Evolutionary conservation across 2,888 invertebrate species (phyloP).

Genomic region (Selenia dentaria): DNA sequence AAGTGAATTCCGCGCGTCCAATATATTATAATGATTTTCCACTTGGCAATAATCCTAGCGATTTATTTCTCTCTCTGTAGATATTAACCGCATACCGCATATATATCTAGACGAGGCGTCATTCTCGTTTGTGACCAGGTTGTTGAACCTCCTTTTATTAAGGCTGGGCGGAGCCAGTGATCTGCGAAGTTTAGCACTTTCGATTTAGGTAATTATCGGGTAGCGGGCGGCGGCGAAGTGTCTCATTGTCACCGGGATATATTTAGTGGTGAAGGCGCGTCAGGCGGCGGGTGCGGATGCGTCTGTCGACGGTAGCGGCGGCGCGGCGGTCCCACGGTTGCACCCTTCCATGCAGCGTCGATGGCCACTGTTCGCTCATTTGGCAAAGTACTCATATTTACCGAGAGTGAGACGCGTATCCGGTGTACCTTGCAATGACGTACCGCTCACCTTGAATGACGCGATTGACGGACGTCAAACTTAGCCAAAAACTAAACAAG

Average conservation of each 20-base stretch:
- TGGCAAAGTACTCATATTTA: constrained; percentile 46
- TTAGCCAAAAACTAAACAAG: constrained; percentile 12
- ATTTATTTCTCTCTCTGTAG: constrained; percentile 81
- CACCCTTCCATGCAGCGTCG: constrained; percentile 21
- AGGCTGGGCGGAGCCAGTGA: constrained; percentile 54
- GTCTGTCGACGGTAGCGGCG: constrained; percentile 58
- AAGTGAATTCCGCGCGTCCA: constrained; percentile 80
- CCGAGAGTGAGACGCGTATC: constrained; percentile 38
- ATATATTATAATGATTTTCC: constrained; percentile 82
- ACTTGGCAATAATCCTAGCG: constrained; percentile 83
- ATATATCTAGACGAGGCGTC: constrained; percentile 72
- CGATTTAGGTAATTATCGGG: constrained; percentile 52
- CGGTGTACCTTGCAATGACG: constrained; percentile 39
- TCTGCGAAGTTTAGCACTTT: constrained; percentile 50
- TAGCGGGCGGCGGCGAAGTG: constrained; percentile 61
- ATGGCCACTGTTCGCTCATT: constrained; percentile 41
- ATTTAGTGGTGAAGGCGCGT: constrained; percentile 65
- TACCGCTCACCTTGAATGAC: constrained; percentile 19
- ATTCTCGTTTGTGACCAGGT: constrained; percentile 64
- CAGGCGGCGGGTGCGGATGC: constrained; percentile 59
- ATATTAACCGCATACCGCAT: constrained; percentile 80
- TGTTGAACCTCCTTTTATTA: constrained; percentile 77
- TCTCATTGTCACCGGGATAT: constrained; percentile 65
- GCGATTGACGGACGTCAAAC: constrained; percentile 37
- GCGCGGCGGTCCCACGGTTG: constrained; percentile 14